Percentiles rank a stretch among this genome's conserved stretches.
Conservation (phyloP, 2,888 invertebrate genomes). For the Dicranocentrus wangi region DNA sequence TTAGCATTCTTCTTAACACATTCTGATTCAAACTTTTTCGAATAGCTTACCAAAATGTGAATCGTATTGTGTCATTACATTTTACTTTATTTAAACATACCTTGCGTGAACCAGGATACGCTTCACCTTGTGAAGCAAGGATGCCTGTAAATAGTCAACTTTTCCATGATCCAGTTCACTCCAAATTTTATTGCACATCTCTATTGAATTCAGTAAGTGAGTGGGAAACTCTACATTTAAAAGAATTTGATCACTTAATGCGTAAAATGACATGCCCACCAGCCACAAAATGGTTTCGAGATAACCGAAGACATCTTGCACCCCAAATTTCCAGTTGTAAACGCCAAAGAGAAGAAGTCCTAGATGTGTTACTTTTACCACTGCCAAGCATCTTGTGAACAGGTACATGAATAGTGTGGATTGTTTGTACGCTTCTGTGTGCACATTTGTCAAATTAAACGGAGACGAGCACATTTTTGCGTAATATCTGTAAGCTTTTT, state of each 20-base stretch:
- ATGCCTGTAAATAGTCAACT: neutral
- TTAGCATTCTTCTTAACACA: neutral
- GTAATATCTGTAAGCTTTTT: too few species aligned
- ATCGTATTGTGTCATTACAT: too few species aligned
- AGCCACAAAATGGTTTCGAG: neutral
- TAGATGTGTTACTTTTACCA: neutral
- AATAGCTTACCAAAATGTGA: neutral
- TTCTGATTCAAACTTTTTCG: neutral
- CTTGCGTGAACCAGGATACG: neutral
- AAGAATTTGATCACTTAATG: neutral
- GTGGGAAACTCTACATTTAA: neutral
- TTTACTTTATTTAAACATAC: constrained; percentile 1
- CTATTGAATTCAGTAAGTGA: neutral
- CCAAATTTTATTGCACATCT: neutral
- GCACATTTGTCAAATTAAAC: too few species aligned
- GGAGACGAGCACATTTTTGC: too few species aligned
- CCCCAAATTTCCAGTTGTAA: neutral
- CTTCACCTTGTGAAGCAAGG: neutral
- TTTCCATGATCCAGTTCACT: neutral
- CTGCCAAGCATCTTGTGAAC: neutral
- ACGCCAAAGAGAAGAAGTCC: neutral
- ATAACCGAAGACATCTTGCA: neutral
- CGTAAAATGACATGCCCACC: neutral
- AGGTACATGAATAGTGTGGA: too few species aligned
- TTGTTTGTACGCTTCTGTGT: too few species aligned